Percentiles rank a stretch among this genome's conserved stretches.
phyloP scores from a whole-genome alignment of 2,888 invertebrate genomes.

The Tachina grossa region DNA sequence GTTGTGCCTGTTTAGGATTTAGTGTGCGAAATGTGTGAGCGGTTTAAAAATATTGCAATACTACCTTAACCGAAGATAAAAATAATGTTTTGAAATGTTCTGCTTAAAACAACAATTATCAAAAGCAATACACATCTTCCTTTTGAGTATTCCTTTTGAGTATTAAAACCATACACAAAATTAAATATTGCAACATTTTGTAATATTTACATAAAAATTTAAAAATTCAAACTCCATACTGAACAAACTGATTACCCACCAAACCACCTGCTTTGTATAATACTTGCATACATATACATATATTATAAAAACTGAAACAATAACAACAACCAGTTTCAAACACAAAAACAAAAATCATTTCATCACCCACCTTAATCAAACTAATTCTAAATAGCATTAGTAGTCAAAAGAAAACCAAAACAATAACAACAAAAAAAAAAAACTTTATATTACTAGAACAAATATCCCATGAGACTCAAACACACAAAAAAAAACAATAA shows the following conservation, averaged over 20 bases:
- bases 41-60: too few relatives aligned
- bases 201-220: too few relatives aligned
- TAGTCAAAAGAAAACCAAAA: conserved; percentile 50
- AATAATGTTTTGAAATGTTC: too few relatives aligned
- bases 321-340: conserved; percentile 39
- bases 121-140: neutral
- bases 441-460: conserved; percentile 41
- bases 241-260: neutral
- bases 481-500: conserved; percentile 32
- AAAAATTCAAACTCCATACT: neutral
- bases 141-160: too few relatives aligned
- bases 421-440: conserved; percentile 36
- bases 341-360: conserved; percentile 34
- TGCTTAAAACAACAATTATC: neutral
- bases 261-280: conserved; percentile 33
- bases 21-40: too few relatives aligned
- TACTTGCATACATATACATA: too few relatives aligned
- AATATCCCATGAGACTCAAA: conserved; percentile 31
- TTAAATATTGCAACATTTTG: too few relatives aligned
- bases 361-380: conserved; percentile 47
- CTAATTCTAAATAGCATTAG: conserved; percentile 51
- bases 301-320: neutral
- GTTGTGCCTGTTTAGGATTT: too few relatives aligned
- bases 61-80: too few relatives aligned
- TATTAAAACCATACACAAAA: too few relatives aligned